These are phyloP conservation scores for Dendroctonus valens DNA, from an alignment of 1,140 invertebrate genomes.

Conservation along the genomic window DNA sequence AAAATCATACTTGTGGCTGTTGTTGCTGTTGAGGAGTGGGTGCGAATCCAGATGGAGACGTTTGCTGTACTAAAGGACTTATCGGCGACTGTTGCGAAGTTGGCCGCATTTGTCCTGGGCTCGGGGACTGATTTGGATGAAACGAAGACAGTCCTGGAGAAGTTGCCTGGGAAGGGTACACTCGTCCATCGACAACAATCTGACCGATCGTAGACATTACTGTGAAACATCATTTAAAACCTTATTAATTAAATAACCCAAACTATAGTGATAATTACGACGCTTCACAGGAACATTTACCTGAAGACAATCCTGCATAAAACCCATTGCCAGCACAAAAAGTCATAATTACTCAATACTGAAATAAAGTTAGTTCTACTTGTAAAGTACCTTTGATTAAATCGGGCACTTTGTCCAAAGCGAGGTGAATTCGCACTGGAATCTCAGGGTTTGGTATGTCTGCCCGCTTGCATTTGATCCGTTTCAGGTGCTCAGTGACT, in stretches of 20 bases:
- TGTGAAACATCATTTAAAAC: slow-evolving; percentile 41
- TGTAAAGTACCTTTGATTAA: slow-evolving; percentile 65
- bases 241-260: not conserved
- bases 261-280: not conserved
- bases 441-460: slow-evolving; percentile 85
- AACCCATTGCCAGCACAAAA: slow-evolving; percentile 20
- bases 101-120: slow-evolving; percentile 45
- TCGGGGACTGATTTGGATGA: slow-evolving; percentile 49
- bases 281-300: slow-evolving; percentile 31
- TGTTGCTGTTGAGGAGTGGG: slow-evolving; percentile 36
- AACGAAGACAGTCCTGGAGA: slow-evolving; percentile 49
- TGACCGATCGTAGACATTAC: slow-evolving; percentile 71
- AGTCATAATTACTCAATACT: slow-evolving; percentile 9
- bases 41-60: slow-evolving; percentile 42
- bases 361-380: not conserved
- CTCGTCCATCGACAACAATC: slow-evolving; percentile 75
- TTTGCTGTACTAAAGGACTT: slow-evolving; percentile 44
- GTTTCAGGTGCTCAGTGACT: slow-evolving; percentile 69
- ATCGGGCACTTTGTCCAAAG: slow-evolving; percentile 74
- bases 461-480: slow-evolving; percentile 74
- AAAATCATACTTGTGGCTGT: slow-evolving; percentile 11
- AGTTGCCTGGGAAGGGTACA: slow-evolving; percentile 54
- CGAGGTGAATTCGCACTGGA: slow-evolving; percentile 73
- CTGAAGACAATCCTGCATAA: slow-evolving; percentile 41
- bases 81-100: slow-evolving; percentile 48